These are phyloP conservation scores for Trissolcus brochymenae DNA, from an alignment of 2,888 invertebrate species.

Conservation along the genomic window DNA sequence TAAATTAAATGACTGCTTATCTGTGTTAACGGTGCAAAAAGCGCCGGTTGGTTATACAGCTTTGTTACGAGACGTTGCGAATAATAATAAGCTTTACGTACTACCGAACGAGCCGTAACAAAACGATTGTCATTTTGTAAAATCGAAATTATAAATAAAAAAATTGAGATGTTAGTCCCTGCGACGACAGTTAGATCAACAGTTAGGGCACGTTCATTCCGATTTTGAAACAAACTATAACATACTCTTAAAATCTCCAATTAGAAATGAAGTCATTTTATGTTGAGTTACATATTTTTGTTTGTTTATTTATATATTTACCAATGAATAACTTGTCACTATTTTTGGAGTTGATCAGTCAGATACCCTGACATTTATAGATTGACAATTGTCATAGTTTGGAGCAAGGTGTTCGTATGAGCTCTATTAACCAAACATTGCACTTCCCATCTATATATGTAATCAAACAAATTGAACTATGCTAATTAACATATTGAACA, in stretches of 20 bases:
- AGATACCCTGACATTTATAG: constrained; percentile 17
- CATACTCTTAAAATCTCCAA: no score
- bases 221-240: no score
- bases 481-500: constrained; percentile 3
- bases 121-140: neutral
- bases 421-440: constrained; percentile 37
- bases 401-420: constrained; percentile 34
- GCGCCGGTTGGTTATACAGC: constrained; percentile 44
- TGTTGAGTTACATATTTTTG: neutral
- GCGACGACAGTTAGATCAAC: no score
- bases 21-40: constrained; percentile 44
- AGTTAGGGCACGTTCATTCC: no score
- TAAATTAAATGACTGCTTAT: constrained; percentile 50
- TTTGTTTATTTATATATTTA: neutral
- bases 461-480: constrained; percentile 17
- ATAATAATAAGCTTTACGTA: constrained; percentile 47
- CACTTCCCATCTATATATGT: constrained; percentile 31
- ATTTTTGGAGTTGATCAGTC: no score
- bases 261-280: no score
- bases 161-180: no score
- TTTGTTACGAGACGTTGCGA: constrained; percentile 37
- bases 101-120: constrained; percentile 37
- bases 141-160: neutral
- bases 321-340: no score
- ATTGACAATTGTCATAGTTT: no score